Base-by-base conservation (phyloP, 2,888 invertebrate genomes). In the Macrosiphum euphorbiae region DNA sequence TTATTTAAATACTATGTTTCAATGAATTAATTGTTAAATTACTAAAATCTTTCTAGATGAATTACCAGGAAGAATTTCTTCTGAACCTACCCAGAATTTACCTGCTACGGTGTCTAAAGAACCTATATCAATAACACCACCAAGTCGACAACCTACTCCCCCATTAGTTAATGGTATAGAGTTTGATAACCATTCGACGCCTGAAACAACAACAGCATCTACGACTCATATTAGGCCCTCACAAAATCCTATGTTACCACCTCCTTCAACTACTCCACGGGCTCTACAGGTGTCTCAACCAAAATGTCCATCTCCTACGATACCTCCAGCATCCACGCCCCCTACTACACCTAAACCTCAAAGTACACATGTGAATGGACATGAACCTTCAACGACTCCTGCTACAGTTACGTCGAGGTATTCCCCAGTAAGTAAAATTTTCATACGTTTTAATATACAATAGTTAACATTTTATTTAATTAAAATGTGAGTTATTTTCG, bases 181-280 rank as follows among this genome's bases (percentile, higher is more conserved):
- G 41, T 50, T 92, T 58, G 86, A 88, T 88, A 85, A 78, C 44
- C 88, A 78, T 41, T 26, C 88, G 52, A 58, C 87, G 26, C 44
- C 94, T 78, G 87, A 94, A 90, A 61, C 94, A 90, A 85, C 94
- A 20, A 44, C 85, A 58, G 41, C 91, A 41, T 52, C 94, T 55
- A 61, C 94, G 28, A 44, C 85, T 87, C 84, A 88, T 92, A 58
- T 91, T 84, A 90, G 86, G 50, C 89, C 35, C 44, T 94, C 78
- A 35, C 94, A 94, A 94, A 91, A 94, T 94, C 91, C 94, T 90
- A 94, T 94, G 94, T 87, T 94, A 88, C 87, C 88, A 88, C 41
- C 91, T 78, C 86, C 78, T n/a, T 90, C 94, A 41, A 84, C 58
- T 44, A 61, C 67, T 90, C 88, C 94, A 92, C 92, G 86, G 35